Base-by-base conservation (phyloP, 1,140 invertebrate genomes). In the Cecropterus lyciades region DNA sequence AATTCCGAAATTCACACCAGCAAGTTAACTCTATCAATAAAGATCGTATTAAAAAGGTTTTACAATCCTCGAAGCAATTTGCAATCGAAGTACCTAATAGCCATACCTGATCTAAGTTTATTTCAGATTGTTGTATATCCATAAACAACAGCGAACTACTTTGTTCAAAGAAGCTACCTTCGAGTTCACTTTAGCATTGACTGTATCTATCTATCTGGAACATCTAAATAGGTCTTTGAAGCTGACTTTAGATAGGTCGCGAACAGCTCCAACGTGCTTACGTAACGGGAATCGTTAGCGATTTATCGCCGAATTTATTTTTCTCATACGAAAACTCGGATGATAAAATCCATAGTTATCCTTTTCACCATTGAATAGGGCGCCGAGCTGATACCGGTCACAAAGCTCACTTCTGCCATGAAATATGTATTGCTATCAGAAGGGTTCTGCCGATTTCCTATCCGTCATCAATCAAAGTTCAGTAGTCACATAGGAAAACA, bases 391-490 rank as follows among this genome's bases (percentile, higher is more conserved):
- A 76, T 76, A 77, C 73, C 71, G 76, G 77, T 74, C 72, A 79
- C 69, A 84, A 78, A 80, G 73, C 69, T 80, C 67, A 66, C 72
- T 67, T 77, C 73, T 56, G 71, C 70, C 78, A 82, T 84, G 80
- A 85, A 85, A 86, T 83, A 85, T 84, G 79, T 85, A 84, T 78
- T 70, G 73, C 73, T 75, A 84, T 84, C 78, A 88, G 85, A 86
- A 76, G 72, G 69, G 64, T 72, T 67, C 57, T 55, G 51, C 42
- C 65, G 69, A 73, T 73, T 79, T 74, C 72, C 20, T 56, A 68
- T 46, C 52, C 55, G 57, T 51, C 73, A 71, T 80, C 72, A 71
- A 78, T 80, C 76, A 80, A 73, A 70, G 40, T 46, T 68, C 49
- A 66, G 57, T 52, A 70, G 63, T 70, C 62, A 66, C 62, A 65